Evolutionary conservation across 1,140 invertebrate species (phyloP).

Genomic region (Aleiodes sp.): DNA sequence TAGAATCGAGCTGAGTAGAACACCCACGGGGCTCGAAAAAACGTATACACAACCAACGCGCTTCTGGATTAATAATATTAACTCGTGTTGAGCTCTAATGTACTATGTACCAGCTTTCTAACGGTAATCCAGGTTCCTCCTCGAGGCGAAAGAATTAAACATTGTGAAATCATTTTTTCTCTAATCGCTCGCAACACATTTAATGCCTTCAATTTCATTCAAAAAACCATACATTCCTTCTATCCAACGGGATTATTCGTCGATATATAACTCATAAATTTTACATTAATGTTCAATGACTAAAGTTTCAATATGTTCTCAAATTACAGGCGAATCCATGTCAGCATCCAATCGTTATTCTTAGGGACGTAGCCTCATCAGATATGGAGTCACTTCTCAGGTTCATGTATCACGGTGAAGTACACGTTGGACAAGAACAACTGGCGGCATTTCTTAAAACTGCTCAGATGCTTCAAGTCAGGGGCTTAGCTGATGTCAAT

Average conservation of each 20-base stretch:
- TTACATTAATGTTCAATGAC: background rate
- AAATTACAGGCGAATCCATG: constrained; percentile 82
- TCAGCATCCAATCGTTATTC: constrained; percentile 92
- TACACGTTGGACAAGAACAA: constrained; percentile 90
- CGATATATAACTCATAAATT: too few relatives aligned
- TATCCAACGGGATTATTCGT: too few relatives aligned
- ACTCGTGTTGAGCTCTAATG: background rate
- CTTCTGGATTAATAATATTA: constrained; percentile 18
- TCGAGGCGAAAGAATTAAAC: background rate
- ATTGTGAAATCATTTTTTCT: background rate
- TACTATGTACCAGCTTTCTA: constrained; percentile 20
- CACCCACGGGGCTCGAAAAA: background rate
- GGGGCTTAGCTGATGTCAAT: constrained; percentile 87
- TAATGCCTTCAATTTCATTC: too few relatives aligned
- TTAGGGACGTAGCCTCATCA: constrained; percentile 86
- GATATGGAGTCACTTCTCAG: constrained; percentile 91
- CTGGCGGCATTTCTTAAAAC: constrained; percentile 88
- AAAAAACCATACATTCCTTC: too few relatives aligned
- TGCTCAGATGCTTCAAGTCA: constrained; percentile 89
- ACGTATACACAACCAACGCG: background rate
- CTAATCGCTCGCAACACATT: too few relatives aligned
- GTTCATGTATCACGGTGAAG: constrained; percentile 96
- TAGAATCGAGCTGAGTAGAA: constrained; percentile 4
- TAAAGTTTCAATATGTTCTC: constrained; percentile 17
- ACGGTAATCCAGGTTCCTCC: background rate